phyloP scores from a whole-genome alignment of 2,888 invertebrate genomes.

The Pyrrhia umbra region DNA sequence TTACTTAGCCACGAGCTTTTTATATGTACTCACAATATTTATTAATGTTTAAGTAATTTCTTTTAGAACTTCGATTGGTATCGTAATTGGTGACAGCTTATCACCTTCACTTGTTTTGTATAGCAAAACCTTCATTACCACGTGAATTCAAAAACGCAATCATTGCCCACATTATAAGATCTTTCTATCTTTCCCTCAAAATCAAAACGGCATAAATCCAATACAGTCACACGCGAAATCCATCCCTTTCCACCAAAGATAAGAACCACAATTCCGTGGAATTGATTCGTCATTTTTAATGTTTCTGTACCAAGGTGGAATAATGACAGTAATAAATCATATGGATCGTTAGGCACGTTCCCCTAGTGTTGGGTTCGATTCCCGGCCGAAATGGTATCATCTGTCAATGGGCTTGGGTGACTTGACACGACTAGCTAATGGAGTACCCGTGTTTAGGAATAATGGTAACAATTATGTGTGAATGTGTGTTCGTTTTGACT shows the following conservation, averaged over 20 bases:
- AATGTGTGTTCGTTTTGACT: conserved; percentile 24
- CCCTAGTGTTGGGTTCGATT: conserved; percentile 87
- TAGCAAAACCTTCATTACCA: conserved; percentile 70
- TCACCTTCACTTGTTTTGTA: conserved; percentile 17
- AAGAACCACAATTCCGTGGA: conserved; percentile 45
- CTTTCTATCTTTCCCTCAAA: conserved; percentile 58
- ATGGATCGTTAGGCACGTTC: conserved; percentile 89
- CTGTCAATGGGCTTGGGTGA: conserved; percentile 88
- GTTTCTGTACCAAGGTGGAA: conserved; percentile 71
- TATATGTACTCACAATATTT: no score
- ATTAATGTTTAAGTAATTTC: no score
- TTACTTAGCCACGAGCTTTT: no score
- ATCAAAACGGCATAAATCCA: conserved; percentile 54
- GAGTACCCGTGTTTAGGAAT: conserved; percentile 83
- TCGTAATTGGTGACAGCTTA: no score
- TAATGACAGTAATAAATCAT: conserved; percentile 90
- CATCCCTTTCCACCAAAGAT: conserved; percentile 2
- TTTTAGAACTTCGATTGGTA: no score
- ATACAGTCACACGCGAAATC: conserved; percentile 33
- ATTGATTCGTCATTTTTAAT: conserved; percentile 73
- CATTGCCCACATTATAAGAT: conserved; percentile 74
- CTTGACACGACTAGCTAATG: conserved; percentile 89
- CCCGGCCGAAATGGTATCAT: conserved; percentile 89
- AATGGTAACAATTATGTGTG: conserved; percentile 68
- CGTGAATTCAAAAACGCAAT: conserved; percentile 81